A percentile compares a stretch with the other conserved stretches of the same genome.
Evolutionary conservation across 37 sponge, comb jelly and placozoan species (phyloP).

Genomic region (Halichondria panicea): DNA sequence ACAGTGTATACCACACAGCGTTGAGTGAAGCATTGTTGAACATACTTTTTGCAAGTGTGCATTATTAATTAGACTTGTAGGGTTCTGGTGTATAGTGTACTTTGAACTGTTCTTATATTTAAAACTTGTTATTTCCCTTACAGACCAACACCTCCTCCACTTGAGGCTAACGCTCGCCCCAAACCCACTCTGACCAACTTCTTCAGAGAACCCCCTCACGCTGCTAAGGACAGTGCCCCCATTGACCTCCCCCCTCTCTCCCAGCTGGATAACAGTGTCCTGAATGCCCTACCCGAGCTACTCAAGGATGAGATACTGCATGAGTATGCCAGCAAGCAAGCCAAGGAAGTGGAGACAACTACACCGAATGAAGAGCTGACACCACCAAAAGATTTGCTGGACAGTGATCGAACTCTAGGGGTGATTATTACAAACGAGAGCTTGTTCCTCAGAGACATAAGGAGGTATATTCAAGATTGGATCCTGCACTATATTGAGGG

Average conservation of each 20-base stretch:
- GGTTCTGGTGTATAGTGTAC: too few species aligned
- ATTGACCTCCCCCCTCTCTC: slow-evolving; percentile 58
- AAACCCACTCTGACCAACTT: too few species aligned
- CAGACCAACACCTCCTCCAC: background rate
- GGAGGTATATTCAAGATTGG: slow-evolving; percentile 38
- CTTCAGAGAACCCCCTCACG: background rate
- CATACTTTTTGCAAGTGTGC: too few species aligned
- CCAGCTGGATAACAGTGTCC: slow-evolving; percentile 60
- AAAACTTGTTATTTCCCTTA: too few species aligned
- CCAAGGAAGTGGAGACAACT: background rate
- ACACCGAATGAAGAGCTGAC: background rate
- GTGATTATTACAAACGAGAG: slow-evolving; percentile 14
- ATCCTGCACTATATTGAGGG: slow-evolving; percentile 15
- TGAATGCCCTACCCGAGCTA: slow-evolving; percentile 42
- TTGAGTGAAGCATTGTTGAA: too few species aligned
- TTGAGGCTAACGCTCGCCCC: too few species aligned
- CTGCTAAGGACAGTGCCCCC: background rate
- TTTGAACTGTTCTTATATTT: too few species aligned
- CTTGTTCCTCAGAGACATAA: slow-evolving; percentile 1
- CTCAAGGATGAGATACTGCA: slow-evolving; percentile 27
- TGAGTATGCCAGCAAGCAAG: slow-evolving; percentile 13
- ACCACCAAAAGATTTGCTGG: background rate
- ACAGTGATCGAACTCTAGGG: background rate
- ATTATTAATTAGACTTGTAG: too few species aligned
- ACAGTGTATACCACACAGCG: too few species aligned